Evolutionary conservation across 2,888 invertebrate species (phyloP).

Genomic region (Hydropsyche betteni): DNA sequence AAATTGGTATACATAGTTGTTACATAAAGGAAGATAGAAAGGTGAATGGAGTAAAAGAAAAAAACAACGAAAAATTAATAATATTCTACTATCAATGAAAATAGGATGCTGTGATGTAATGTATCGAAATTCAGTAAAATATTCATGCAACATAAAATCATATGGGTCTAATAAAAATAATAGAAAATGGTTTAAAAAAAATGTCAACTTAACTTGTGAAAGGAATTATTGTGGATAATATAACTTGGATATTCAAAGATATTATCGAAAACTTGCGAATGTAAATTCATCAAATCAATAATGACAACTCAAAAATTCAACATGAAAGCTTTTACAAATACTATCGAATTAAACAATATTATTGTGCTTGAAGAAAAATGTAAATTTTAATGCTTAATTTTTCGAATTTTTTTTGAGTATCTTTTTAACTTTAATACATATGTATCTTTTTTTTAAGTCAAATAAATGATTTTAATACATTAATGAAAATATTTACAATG

Average conservation of each 20-base stretch:
- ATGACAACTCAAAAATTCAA: neutral
- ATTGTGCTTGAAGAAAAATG: too few species aligned
- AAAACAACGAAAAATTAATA: constrained; percentile 52
- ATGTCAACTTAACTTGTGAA: neutral
- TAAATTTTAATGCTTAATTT: too few species aligned
- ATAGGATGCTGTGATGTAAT: neutral
- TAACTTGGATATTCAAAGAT: neutral
- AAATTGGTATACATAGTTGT: constrained; percentile 35
- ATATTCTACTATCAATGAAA: constrained; percentile 30
- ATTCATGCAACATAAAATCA: too few species aligned
- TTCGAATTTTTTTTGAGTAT: too few species aligned
- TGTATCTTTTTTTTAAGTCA: too few species aligned
- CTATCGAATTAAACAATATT: too few species aligned
- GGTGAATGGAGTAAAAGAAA: constrained; percentile 48
- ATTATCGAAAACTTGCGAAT: neutral
- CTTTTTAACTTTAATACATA: too few species aligned
- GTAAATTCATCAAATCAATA: neutral
- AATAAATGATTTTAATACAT: too few species aligned
- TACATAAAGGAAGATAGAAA: constrained; percentile 35
- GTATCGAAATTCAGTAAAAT: neutral
- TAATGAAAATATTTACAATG: constrained; percentile 17
- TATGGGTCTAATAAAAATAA: too few species aligned
- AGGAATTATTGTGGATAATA: neutral
- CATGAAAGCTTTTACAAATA: too few species aligned
- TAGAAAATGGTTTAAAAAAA: too few species aligned